Conservation (phyloP, 2,888 invertebrate species). For the Drosophila meridiana region DNA sequence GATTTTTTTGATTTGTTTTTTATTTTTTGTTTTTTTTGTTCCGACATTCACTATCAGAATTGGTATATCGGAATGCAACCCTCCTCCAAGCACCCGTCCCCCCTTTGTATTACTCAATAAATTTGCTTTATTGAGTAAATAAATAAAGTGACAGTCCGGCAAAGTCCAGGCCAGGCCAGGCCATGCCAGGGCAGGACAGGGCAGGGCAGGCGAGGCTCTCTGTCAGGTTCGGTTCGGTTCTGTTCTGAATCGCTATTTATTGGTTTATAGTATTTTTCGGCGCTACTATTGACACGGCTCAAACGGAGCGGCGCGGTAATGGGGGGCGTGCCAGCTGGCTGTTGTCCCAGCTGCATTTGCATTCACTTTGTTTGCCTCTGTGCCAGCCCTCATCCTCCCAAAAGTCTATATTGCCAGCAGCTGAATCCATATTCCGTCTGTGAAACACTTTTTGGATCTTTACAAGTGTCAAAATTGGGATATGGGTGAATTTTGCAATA, state of each 20-base stretch:
- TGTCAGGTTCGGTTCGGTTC: constrained; percentile 7
- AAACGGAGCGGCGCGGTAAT: constrained; percentile 7
- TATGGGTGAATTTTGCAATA: background rate
- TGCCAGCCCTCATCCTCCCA: background rate
- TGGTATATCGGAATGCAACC: constrained; percentile 15
- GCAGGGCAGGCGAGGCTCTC: background rate
- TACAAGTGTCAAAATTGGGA: background rate
- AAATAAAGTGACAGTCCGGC: constrained; percentile 63
- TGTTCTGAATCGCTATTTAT: constrained; percentile 43
- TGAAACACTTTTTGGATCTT: background rate
- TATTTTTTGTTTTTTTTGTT: background rate
- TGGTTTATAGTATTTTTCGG: constrained; percentile 36
- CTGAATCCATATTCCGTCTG: background rate
- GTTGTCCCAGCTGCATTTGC: constrained; percentile 42
- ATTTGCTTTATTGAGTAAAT: constrained; percentile 78
- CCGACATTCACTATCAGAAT: constrained; percentile 27
- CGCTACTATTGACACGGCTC: constrained; percentile 40
- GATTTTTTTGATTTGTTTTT: background rate
- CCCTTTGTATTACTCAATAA: constrained; percentile 66
- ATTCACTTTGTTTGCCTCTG: constrained; percentile 46
- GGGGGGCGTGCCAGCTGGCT: constrained; percentile 19
- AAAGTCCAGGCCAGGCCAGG: background rate
- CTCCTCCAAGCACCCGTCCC: background rate
- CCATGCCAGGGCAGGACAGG: background rate
- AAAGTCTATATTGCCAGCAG: background rate